Conservation (phyloP, 2,797 vertebrate species). For the Cyclura pinguis region DNA sequence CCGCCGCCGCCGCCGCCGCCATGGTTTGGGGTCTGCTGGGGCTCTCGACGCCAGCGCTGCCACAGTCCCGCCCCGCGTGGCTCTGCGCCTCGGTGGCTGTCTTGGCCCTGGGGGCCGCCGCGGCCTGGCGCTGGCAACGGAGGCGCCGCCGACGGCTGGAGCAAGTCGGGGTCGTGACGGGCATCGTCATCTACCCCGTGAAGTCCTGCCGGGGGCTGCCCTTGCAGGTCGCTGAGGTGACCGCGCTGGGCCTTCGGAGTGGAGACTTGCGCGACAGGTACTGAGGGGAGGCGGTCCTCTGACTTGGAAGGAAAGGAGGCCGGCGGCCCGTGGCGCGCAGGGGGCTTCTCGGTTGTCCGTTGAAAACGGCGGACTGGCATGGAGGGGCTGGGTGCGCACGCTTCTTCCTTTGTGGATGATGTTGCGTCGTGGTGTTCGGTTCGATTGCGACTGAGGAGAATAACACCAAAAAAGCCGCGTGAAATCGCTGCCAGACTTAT, state of each 20-base stretch:
- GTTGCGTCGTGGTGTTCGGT: too few relatives aligned
- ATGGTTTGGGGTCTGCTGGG: too few relatives aligned
- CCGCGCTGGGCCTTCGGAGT: constrained; percentile 79
- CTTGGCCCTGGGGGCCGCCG: not conserved
- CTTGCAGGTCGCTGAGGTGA: constrained; percentile 81
- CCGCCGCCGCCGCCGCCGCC: too few relatives aligned
- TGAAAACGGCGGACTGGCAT: too few relatives aligned
- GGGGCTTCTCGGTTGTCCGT: too few relatives aligned
- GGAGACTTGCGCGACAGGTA: constrained; percentile 88
- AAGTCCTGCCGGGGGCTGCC: constrained; percentile 85
- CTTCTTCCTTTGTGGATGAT: too few relatives aligned
- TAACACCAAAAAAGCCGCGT: too few relatives aligned
- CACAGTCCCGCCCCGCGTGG: not conserved
- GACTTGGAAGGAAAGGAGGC: not conserved
- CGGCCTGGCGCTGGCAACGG: constrained; percentile 10
- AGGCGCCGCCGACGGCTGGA: constrained; percentile 13
- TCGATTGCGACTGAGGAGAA: too few relatives aligned
- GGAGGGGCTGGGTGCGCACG: too few relatives aligned
- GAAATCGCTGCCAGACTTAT: too few relatives aligned
- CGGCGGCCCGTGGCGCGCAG: not conserved
- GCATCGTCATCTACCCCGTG: constrained; percentile 85
- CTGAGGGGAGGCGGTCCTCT: accelerated
- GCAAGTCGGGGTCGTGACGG: constrained; percentile 85
- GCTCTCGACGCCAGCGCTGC: too few relatives aligned
- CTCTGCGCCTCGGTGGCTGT: not conserved